These are phyloP conservation scores for Tetragonula clypearis DNA, from an alignment of 1,140 invertebrate species.

Conservation along the genomic window DNA sequence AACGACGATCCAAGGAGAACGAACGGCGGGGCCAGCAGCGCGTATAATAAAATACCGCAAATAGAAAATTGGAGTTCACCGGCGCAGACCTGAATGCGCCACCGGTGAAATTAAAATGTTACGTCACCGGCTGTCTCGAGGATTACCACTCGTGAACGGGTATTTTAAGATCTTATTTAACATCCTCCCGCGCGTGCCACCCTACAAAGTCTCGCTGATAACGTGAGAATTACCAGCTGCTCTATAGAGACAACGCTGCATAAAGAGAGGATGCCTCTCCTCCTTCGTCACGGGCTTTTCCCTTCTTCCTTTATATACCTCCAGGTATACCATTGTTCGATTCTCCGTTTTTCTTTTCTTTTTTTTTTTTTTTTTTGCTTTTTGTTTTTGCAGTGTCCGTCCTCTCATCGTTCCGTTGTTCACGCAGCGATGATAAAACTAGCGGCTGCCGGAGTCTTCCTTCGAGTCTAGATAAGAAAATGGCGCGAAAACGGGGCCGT, in stretches of 20 bases:
- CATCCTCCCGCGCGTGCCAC: background rate
- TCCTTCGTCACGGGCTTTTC: background rate
- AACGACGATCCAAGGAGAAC: background rate
- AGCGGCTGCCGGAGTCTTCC: background rate
- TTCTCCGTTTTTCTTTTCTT: background rate
- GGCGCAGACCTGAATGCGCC: conserved; percentile 1
- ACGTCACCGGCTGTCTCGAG: conserved; percentile 36
- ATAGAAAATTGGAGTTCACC: conserved; percentile 41
- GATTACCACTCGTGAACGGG: conserved; percentile 34
- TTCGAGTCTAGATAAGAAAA: background rate
- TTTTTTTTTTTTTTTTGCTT: background rate
- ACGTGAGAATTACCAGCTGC: conserved; percentile 52
- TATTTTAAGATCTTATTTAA: conserved; percentile 56
- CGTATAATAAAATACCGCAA: conserved; percentile 31
- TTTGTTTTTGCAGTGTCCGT: background rate
- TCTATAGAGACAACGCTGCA: conserved; percentile 28
- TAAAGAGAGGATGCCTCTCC: conserved; percentile 1
- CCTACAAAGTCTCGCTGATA: conserved; percentile 34
- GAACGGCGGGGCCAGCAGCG: background rate
- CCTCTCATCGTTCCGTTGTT: background rate
- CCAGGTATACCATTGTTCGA: background rate
- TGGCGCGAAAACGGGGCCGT: background rate
- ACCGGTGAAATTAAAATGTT: conserved; percentile 42
- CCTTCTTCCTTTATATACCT: background rate
- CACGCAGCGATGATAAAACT: background rate